Evolutionary conservation across 2,113 vertebrate genomes (phyloP).

Genomic region (Trachemys scripta): DNA sequence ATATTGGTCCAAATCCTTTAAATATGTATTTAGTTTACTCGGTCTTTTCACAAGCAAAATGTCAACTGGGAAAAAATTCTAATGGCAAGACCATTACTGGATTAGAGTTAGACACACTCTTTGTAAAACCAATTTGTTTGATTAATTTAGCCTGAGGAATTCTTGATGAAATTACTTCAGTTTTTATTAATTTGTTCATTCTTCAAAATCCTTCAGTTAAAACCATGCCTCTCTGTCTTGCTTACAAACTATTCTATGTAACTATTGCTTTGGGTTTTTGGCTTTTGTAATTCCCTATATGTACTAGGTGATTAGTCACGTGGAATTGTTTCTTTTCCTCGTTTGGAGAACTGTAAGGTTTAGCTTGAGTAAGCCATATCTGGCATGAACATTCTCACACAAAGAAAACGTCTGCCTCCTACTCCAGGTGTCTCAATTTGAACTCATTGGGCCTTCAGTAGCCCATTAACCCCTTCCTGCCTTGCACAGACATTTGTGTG

Average conservation of each 20-base stretch:
- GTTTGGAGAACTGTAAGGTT: background rate
- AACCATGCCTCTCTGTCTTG: background rate
- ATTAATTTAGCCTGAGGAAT: background rate
- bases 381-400: background rate
- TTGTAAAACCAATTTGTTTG: background rate
- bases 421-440: background rate
- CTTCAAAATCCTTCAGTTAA: background rate
- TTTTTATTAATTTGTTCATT: background rate
- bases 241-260: background rate
- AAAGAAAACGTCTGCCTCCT: background rate
- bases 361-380: background rate
- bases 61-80: background rate
- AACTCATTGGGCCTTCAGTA: background rate
- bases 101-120: background rate
- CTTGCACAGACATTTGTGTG: background rate
- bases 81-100: background rate
- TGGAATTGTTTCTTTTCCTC: background rate
- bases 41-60: background rate
- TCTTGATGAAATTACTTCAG: background rate
- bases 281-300: background rate
- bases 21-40: background rate
- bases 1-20: background rate
- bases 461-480: background rate
- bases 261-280: background rate
- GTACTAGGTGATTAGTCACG: background rate